phyloP scores from a whole-genome alignment of 2,888 invertebrate species.

The Drosophila kuntzei region DNA sequence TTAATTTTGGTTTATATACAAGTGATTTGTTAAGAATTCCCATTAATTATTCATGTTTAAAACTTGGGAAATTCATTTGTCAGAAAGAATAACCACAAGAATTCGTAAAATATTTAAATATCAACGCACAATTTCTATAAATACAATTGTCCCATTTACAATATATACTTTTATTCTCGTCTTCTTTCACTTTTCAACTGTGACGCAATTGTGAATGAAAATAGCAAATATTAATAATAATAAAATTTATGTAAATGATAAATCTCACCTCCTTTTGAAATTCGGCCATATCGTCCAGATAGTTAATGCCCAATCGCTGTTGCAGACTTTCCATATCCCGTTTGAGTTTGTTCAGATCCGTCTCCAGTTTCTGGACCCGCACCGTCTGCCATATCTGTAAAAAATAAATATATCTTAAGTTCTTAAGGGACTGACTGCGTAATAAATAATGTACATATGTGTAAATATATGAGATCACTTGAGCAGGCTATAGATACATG shows the following conservation, averaged over 20 bases:
- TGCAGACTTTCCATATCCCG: constrained; percentile 81
- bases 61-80: constrained; percentile 27
- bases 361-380: constrained; percentile 78
- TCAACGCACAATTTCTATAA: constrained; percentile 58
- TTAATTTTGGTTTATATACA: constrained; percentile 22
- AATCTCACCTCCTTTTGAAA: constrained; percentile 83
- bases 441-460: constrained; percentile 29
- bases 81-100: constrained; percentile 19
- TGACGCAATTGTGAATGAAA: constrained; percentile 29
- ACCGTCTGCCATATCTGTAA: constrained; percentile 83
- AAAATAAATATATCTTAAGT: constrained; percentile 1
- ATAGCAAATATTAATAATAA: constrained; percentile 3
- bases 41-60: constrained; percentile 31
- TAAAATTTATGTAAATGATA: not conserved
- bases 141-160: constrained; percentile 60
- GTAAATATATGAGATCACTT: constrained; percentile 40
- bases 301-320: constrained; percentile 82
- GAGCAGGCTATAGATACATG: constrained; percentile 30
- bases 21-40: constrained; percentile 33
- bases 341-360: constrained; percentile 78
- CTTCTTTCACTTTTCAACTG: constrained; percentile 4
- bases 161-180: constrained; percentile 5
- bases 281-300: constrained; percentile 83
- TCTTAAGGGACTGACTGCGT: constrained; percentile 25
- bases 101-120: constrained; percentile 45